Base-by-base conservation (phyloP, 2,888 invertebrate genomes). In the Cheilosia variabilis region DNA sequence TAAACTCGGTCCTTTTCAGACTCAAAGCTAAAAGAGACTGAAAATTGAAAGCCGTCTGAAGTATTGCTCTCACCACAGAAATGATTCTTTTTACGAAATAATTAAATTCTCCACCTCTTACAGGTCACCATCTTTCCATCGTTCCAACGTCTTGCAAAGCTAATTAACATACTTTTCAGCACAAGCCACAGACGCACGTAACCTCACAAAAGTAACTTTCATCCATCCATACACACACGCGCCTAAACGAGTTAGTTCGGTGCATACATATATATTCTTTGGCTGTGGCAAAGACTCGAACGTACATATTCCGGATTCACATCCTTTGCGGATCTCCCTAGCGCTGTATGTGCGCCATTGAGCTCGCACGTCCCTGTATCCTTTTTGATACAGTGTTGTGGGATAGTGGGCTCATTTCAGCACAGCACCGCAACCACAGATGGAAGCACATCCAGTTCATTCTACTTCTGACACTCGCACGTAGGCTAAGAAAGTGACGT, bases 351-450 rank as follows among this genome's bases (percentile, higher is more conserved):
- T 57, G 17, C 22, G 52, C 66, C 76, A 68, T 58, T 76, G 76
- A 52, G 58, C 22, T 15, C 68, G 27, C 76, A 76, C 76, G 76
- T 76, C 31, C 52, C 13, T 13, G n/a, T 19, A 50, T 68, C 76
- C 53, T 52, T 52, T 68, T 68, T 68, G 76, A 76, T 76, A 66
- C 65, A 66, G 75, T 66, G 75, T 65, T 65, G 65, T 75, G 66
- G 41, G 50, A 50, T 75, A 66, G 76, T 76, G 52, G 76, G 68
- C 76, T 60, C 52, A 60, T 68, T 66, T 75, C 65, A 66, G 31
- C 31, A 73, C 50, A 66, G 31, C n/a, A 73, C 24, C 57, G 34
- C 22, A 68, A 31, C 65, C 75, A 43, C 58, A 76, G 66, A 52
- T 58, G 52, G 50, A 53, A 76, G 58, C 31, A 60, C 43, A 76